Percentiles rank a stretch among this genome's conserved stretches.
Conservation (phyloP, 1,140 invertebrate genomes). For the Condylostylus longicornis region DNA sequence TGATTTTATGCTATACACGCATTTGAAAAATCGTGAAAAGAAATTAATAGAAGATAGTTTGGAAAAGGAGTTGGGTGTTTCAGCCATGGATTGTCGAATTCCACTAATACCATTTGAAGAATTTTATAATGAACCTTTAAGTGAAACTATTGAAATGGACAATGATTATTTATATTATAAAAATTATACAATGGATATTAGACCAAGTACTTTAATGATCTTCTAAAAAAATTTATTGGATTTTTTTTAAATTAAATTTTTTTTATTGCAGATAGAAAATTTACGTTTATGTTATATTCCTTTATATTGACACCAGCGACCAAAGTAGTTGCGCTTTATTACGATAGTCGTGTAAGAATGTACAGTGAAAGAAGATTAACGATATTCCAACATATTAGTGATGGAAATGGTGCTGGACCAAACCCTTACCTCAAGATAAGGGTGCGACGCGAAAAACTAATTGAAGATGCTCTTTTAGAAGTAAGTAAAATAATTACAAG, state of each 20-base stretch:
- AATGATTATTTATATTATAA: slow-evolving; percentile 83
- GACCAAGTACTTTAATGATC: background rate
- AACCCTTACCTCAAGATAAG: slow-evolving; percentile 71
- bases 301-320: slow-evolving; percentile 87
- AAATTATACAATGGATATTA: slow-evolving; percentile 28
- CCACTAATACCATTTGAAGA: slow-evolving; percentile 73
- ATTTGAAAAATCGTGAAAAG: slow-evolving; percentile 27
- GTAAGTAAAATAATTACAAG: slow-evolving; percentile 11
- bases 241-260: slow-evolving; percentile 5
- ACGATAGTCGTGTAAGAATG: slow-evolving; percentile 90
- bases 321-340: slow-evolving; percentile 79
- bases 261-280: slow-evolving; percentile 43
- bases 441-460: slow-evolving; percentile 68
- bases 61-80: slow-evolving; percentile 48
- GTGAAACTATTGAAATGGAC: slow-evolving; percentile 84
- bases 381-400: slow-evolving; percentile 45
- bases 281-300: slow-evolving; percentile 82
- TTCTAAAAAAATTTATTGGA: background rate
- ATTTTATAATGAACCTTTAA: slow-evolving; percentile 86
- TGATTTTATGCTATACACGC: too few species aligned
- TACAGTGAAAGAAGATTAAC: slow-evolving; percentile 69
- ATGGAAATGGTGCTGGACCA: slow-evolving; percentile 46
- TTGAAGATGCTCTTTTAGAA: slow-evolving; percentile 82
- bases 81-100: slow-evolving; percentile 62
- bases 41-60: slow-evolving; percentile 39